These are phyloP conservation scores for Disparrhopalites patrizii DNA, from an alignment of 2,888 invertebrate species.

Conservation along the genomic window DNA sequence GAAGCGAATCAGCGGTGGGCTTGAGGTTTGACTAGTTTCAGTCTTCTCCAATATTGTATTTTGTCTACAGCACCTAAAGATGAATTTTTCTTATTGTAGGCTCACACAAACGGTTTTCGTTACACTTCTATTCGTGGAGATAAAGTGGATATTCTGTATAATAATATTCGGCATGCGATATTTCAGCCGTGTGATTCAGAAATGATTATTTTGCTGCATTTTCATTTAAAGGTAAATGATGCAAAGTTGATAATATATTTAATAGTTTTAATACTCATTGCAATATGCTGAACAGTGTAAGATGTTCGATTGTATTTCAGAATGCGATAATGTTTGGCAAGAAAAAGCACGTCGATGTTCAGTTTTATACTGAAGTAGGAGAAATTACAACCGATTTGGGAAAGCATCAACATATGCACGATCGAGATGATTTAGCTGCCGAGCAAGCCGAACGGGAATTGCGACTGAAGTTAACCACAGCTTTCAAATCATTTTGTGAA, in stretches of 20 bases:
- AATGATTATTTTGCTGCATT: conserved; percentile 98
- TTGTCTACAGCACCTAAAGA: conserved; percentile 9
- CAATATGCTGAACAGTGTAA: neutral
- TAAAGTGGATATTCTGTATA: conserved; percentile 98
- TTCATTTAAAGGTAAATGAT: conserved; percentile 75
- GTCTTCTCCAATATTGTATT: neutral
- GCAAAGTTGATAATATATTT: neutral
- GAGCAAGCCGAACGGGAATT: conserved; percentile 98
- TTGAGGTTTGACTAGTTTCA: conserved; percentile 30
- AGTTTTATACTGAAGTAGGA: conserved; percentile 99
- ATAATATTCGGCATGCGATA: conserved; percentile 98
- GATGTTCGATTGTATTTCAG: conserved; percentile 51
- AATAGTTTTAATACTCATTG: conserved; percentile 7
- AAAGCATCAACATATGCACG: conserved; percentile 99
- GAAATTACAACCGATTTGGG: conserved; percentile 99
- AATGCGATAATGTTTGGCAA: conserved; percentile 99
- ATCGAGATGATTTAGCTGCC: conserved; percentile 95
- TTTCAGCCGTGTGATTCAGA: conserved; percentile 99
- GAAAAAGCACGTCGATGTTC: conserved; percentile 98
- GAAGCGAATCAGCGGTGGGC: conserved; percentile 78
- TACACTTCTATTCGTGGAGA: conserved; percentile 99
- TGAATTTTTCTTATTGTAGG: conserved; percentile 65
- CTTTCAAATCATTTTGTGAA: conserved; percentile 98
- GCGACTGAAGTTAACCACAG: conserved; percentile 91
- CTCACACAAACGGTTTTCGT: conserved; percentile 92